Conservation (phyloP, 1,140 invertebrate genomes). For the Dendroctonus ponderosae region DNA sequence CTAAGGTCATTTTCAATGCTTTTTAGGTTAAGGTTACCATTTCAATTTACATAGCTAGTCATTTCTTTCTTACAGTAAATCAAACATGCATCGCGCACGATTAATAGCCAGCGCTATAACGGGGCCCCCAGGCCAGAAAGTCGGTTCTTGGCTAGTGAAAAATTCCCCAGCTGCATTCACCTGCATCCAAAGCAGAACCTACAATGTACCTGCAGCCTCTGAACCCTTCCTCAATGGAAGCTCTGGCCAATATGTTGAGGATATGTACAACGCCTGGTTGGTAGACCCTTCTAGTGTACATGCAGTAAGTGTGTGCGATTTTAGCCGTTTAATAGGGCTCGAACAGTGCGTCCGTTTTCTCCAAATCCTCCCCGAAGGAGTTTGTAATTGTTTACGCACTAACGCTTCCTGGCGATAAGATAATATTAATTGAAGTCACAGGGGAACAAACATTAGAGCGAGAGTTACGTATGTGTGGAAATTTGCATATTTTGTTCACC, state of each 20-base stretch:
- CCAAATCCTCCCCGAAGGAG: too few species aligned
- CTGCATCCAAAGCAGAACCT: conserved; percentile 27
- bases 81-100: conserved; percentile 37
- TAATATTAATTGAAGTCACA: too few species aligned
- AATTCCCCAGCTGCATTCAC: conserved; percentile 23
- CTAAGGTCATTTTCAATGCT: neutral
- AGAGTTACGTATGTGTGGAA: too few species aligned
- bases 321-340: too few species aligned
- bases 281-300: conserved; percentile 94
- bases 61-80: conserved; percentile 13
- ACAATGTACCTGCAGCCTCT: conserved; percentile 37
- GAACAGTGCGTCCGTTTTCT: too few species aligned
- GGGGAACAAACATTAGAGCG: too few species aligned
- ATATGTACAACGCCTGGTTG: conserved; percentile 98
- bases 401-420: too few species aligned
- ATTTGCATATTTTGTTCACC: too few species aligned
- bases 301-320: conserved; percentile 67
- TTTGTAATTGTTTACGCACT: too few species aligned
- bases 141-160: conserved; percentile 39
- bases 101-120: conserved; percentile 25
- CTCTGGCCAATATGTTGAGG: conserved; percentile 94
- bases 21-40: conserved; percentile 30
- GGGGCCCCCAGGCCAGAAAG: conserved; percentile 36
- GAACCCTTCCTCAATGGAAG: conserved; percentile 92
- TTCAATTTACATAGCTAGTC: conserved; percentile 1